Base-by-base conservation (phyloP, 2,888 invertebrate species). In the Oeneis ivallda region DNA sequence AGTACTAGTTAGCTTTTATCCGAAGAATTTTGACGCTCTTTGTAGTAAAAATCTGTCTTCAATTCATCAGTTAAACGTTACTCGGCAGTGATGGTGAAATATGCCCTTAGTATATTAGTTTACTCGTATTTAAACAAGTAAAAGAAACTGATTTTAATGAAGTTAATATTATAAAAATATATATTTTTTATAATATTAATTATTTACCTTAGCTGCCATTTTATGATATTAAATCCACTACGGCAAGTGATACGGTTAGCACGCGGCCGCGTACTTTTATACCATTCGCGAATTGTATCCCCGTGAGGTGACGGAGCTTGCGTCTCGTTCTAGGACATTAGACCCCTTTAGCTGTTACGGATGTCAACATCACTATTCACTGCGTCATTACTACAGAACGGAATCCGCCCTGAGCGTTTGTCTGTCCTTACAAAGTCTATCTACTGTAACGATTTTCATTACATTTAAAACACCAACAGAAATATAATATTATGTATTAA, bases 201-300 rank as follows among this genome's bases (percentile, higher is more conserved):
- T 26, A 26, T 63, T 71, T 90, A 91, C 91, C 91, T 91, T 91
- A 79, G 90, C 86, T 85, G 90, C 89, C 91, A 91, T 91, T 88
- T 82, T 87, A 83, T 76, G 82, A 80, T 86, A 84, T 83, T 79
- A 85, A 84, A 79, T 85, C 80, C 85, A 81, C 84, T 80, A 80
- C 82, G 77, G 78, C 87, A 84, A 90, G 85, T 91, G 91, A 90
- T 91, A 87, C 83, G 65, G 76, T 74, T 75, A 77, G 74, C 76
- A 78, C 80, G 79, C 75, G 76, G 75, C 77, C 81, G 75, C 78
- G 79, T 74, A 82, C 84, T 88, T 91, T 82, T 91, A 91, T 91
- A 91, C 81, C 81, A 77, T 74, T 73, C 75, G 76, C 75, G 75
- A 82, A 86, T 70, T 69, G 74, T 75, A 86, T 86, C 89, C 90